phyloP scores from a whole-genome alignment of 1,140 invertebrate species.

The Spodoptera frugiperda region DNA sequence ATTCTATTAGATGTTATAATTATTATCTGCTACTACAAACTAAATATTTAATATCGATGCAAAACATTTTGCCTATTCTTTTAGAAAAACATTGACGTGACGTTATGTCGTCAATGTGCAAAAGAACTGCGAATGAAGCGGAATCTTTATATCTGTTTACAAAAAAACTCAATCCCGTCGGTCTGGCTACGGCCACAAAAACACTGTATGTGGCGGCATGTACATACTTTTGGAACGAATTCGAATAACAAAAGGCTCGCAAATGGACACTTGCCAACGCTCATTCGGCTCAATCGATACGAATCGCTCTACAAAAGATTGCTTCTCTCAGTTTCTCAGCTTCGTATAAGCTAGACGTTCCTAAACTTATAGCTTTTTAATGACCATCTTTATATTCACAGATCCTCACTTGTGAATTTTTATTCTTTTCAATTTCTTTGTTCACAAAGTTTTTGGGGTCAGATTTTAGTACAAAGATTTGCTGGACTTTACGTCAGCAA shows the following conservation, averaged over 20 bases:
- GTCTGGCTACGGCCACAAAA: constrained; percentile 45
- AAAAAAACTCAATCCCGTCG: constrained; percentile 33
- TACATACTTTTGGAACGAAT: constrained; percentile 53
- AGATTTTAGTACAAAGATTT: constrained; percentile 18
- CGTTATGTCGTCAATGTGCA: neutral
- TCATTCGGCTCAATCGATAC: constrained; percentile 59
- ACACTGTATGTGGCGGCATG: constrained; percentile 48
- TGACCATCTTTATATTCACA: constrained; percentile 37
- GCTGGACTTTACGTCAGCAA: constrained; percentile 5
- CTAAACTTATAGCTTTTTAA: constrained; percentile 42
- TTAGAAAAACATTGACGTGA: too few species aligned
- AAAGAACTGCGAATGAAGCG: constrained; percentile 21
- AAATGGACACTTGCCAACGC: constrained; percentile 67
- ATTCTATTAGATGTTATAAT: too few species aligned
- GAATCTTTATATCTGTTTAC: constrained; percentile 40
- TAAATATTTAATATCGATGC: too few species aligned
- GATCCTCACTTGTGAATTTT: constrained; percentile 25
- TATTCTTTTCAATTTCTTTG: constrained; percentile 31
- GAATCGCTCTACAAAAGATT: constrained; percentile 58
- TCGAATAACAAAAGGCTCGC: constrained; percentile 56
- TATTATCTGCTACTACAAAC: too few species aligned
- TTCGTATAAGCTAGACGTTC: constrained; percentile 36
- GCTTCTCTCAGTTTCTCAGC: constrained; percentile 48
- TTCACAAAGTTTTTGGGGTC: neutral
- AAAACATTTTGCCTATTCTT: too few species aligned